Base-by-base conservation (phyloP, 2,113 vertebrate species). In the Corydoras maculifer region DNA sequence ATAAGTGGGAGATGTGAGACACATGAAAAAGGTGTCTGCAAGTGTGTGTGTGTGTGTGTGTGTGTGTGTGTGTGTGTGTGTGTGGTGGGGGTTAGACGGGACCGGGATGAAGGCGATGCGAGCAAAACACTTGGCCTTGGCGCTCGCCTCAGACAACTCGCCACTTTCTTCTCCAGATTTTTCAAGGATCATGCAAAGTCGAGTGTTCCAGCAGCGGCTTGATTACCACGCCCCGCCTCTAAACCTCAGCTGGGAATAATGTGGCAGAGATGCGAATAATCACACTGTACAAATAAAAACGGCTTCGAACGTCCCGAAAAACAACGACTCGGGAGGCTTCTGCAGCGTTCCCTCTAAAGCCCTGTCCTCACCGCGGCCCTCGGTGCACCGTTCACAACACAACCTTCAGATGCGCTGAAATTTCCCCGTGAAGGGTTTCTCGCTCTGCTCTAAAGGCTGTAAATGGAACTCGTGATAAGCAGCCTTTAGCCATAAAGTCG, bases 391-490 rank as follows among this genome's bases (percentile, higher is more conserved):
- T 63, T 70, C 74, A 75, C 74, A 78, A 84, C 74, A 83, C 74
- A 74, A 69, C 67, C 69, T 79, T 81, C 75, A 75, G 80, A 68
- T 78, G 68, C 71, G 78, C 77, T 72, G 74, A 76, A 78, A 82
- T 73, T 82, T 66, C 58, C 80, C 71, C 81, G 80, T 84, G 81
- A 87, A 87, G 49, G n/a, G 49, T 84, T 87, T 82, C 82, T 80
- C 80, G 83, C 72, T 71, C 81, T 80, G 83, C 82, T 89, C 60
- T 61, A 57, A 75, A 84, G 80, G 75, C 79, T 71, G 77, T 86
- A 83, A 89, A 89, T 84, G 83, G 85, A 73, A 48, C 62, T 66
- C 73, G 86, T 43, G 87, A 90, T 90, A 90, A 89, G 87, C 85
- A 84, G 82, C 83, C 83, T 87, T 86, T 83, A 85, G 85, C 85